Evolutionary conservation across 2,888 invertebrate genomes (phyloP).

Genomic region (Venusia cambrica): DNA sequence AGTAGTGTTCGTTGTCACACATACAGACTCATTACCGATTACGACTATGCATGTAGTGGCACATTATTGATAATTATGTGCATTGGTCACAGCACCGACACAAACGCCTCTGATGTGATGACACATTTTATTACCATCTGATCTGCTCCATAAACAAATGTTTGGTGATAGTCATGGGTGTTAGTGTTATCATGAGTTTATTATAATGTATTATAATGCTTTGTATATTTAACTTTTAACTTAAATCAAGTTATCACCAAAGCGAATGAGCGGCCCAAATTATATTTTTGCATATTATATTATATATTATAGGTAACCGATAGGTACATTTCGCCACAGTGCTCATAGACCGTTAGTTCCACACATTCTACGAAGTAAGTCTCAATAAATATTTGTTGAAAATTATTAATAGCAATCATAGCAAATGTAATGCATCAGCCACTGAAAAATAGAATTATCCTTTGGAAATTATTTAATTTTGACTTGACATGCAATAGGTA

Average conservation of each 20-base stretch:
- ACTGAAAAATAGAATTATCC: conserved; percentile 7
- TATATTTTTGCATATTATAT: no score
- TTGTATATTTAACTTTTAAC: conserved; percentile 36
- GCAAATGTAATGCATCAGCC: conserved; percentile 13
- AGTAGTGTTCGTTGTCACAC: conserved; percentile 52
- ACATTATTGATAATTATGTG: conserved; percentile 66
- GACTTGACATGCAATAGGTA: conserved; percentile 11
- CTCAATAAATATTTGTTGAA: conserved; percentile 22
- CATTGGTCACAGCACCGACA: conserved; percentile 60
- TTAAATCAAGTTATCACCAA: conserved; percentile 36
- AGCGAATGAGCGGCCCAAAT: conserved; percentile 47
- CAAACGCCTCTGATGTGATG: conserved; percentile 54
- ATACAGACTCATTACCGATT: conserved; percentile 45
- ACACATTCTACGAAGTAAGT: conserved; percentile 26
- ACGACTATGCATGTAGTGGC: conserved; percentile 69
- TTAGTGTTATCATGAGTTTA: conserved; percentile 37
- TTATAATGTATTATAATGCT: conserved; percentile 44
- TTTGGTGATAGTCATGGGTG: conserved; percentile 37
- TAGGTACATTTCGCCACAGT: conserved; percentile 22
- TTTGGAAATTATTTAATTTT: not conserved
- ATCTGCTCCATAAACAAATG: conserved; percentile 34
- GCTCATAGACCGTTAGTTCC: conserved; percentile 16
- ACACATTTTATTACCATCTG: conserved; percentile 42
- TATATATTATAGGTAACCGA: no score
- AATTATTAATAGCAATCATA: conserved; percentile 20